Evolutionary conservation across 64 coral and sea anemone genomes (phyloP).

Genomic region (Trachythela sp.): DNA sequence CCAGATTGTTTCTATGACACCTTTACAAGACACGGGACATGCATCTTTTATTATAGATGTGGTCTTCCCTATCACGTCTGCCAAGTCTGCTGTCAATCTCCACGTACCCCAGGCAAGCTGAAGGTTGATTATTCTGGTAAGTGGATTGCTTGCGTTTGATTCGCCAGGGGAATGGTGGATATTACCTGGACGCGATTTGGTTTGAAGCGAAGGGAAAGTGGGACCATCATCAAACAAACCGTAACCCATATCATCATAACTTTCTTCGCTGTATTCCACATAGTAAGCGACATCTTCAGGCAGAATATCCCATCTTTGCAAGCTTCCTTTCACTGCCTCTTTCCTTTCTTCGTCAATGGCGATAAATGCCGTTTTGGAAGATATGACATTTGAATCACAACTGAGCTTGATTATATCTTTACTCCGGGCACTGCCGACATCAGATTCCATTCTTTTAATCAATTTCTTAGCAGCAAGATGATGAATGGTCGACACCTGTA

Average conservation of each 20-base stretch:
- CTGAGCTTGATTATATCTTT: background rate
- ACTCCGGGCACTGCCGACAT: background rate
- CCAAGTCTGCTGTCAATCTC: background rate
- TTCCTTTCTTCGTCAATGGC: slow-evolving; percentile 1
- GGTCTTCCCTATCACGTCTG: background rate
- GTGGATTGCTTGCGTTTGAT: background rate
- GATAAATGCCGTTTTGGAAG: background rate
- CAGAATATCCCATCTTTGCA: slow-evolving; percentile 8
- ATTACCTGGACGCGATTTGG: too few species aligned
- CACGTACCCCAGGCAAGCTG: background rate
- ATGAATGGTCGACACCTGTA: background rate
- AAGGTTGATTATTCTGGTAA: background rate
- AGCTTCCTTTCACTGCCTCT: slow-evolving; percentile 4
- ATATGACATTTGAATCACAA: background rate
- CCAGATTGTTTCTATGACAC: slow-evolving; percentile 36
- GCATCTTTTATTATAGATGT: background rate
- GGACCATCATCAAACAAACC: too few species aligned
- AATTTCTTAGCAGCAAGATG: background rate
- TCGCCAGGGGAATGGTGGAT: too few species aligned
- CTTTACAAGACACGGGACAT: background rate
- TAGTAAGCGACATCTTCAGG: too few species aligned
- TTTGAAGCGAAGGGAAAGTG: too few species aligned
- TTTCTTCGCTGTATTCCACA: too few species aligned
- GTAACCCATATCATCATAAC: too few species aligned
- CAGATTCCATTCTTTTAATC: background rate